phyloP scores from a whole-genome alignment of 1,140 invertebrate species.

The Cherax quadricarinatus region DNA sequence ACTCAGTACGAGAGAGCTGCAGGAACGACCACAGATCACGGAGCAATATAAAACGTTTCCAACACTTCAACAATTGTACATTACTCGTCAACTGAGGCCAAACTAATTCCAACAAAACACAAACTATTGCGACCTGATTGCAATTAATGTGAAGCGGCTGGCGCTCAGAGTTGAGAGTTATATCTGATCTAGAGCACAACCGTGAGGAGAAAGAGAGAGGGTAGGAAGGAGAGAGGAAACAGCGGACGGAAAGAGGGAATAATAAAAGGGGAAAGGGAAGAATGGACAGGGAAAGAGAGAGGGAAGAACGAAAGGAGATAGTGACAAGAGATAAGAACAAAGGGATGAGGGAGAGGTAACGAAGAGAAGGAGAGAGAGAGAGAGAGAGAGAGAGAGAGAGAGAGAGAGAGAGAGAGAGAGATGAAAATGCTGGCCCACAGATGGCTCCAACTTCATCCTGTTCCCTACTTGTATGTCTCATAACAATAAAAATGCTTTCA shows the following conservation, averaged over 20 bases:
- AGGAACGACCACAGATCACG: not conserved
- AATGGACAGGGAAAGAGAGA: not conserved
- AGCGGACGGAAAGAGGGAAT: not conserved
- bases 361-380: not conserved
- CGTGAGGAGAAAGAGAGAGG: not conserved
- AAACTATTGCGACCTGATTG: too few relatives aligned
- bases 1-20: not conserved
- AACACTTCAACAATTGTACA: too few relatives aligned
- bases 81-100: too few relatives aligned
- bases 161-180: too few relatives aligned
- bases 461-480: too few relatives aligned
- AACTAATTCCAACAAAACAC: too few relatives aligned
- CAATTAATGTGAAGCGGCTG: too few relatives aligned
- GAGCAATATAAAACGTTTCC: too few relatives aligned
- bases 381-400: not conserved
- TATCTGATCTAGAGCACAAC: too few relatives aligned
- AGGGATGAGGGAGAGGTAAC: not conserved
- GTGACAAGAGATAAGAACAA: not conserved
- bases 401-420: not conserved
- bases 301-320: not conserved
- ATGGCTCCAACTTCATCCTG: too few relatives aligned
- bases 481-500: too few relatives aligned
- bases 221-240: not conserved
- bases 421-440: too few relatives aligned
- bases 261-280: not conserved